phyloP scores from a whole-genome alignment of 1,140 invertebrate species.

The Littorina saxatilis region DNA sequence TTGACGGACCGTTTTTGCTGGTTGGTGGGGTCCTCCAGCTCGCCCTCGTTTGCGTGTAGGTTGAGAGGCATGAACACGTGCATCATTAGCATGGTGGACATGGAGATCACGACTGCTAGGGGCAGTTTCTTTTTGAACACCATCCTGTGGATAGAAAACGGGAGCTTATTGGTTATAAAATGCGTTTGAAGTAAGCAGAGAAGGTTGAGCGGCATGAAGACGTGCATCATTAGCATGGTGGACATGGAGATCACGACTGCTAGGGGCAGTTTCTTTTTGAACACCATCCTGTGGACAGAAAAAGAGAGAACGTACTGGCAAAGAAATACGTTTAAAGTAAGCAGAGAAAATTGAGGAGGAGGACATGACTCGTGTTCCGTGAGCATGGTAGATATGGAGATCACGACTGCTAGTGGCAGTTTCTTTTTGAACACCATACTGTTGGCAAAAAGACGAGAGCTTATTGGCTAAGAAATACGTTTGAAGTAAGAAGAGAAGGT shows the following conservation, averaged over 20 bases:
- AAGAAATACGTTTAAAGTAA: no score
- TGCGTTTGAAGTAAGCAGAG: no score
- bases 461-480: no score
- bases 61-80: slow-evolving; percentile 33
- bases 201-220: slow-evolving; percentile 33
- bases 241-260: slow-evolving; percentile 30
- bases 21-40: not conserved
- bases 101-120: slow-evolving; percentile 29
- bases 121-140: slow-evolving; percentile 36
- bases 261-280: slow-evolving; percentile 33
- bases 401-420: not conserved
- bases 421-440: no score
- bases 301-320: no score
- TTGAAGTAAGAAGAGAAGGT: no score
- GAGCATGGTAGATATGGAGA: not conserved
- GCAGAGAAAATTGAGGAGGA: slow-evolving; percentile 32
- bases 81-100: slow-evolving; percentile 33
- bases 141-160: not conserved
- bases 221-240: slow-evolving; percentile 35
- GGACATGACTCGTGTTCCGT: no score
- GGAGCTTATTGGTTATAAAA: no score
- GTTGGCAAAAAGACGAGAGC: no score
- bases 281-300: slow-evolving; percentile 10
- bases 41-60: not conserved
- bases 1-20: not conserved